Conservation (phyloP, 2,797 vertebrate genomes). For the Oryzias sinensis region DNA sequence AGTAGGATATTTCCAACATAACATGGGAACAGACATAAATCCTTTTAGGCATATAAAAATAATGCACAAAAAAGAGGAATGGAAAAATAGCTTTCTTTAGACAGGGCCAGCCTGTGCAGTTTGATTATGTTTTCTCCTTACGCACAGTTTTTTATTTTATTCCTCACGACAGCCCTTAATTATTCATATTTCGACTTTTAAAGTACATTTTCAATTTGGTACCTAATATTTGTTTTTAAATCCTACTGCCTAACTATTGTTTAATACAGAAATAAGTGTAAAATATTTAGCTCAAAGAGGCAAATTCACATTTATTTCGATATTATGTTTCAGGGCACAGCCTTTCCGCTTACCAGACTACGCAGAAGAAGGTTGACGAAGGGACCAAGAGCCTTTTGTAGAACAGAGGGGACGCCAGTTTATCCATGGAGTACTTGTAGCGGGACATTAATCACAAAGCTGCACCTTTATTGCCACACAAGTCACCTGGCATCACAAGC, state of each 20-base stretch:
- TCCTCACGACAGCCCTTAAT: conserved; percentile 59
- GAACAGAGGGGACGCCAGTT: conserved; percentile 62
- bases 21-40: conserved; percentile 54
- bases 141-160: conserved; percentile 19
- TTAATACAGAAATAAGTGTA: conserved; percentile 32
- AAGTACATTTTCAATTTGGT: conserved; percentile 39
- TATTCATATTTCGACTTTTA: conserved; percentile 52
- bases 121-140: conserved; percentile 51
- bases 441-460: conserved; percentile 70
- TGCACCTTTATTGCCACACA: conserved; percentile 74
- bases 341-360: conserved; percentile 31
- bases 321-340: conserved; percentile 20
- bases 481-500: conserved; percentile 71
- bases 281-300: conserved; percentile 34
- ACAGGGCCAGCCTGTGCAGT: conserved; percentile 84
- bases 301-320: conserved; percentile 22
- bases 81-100: conserved; percentile 77
- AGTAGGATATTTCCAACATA: conserved; percentile 43
- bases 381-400: conserved; percentile 66
- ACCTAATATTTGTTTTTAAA: too few relatives aligned
- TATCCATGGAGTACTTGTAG: conserved; percentile 54
- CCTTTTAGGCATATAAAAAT: conserved; percentile 51
- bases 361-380: conserved; percentile 53
- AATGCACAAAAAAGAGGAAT: conserved; percentile 40
- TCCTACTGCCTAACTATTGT: conserved; percentile 3